A percentile compares a stretch with the other conserved stretches of the same genome.
Conservation (phyloP, 2,113 vertebrate species). For the Phycodurus eques region DNA sequence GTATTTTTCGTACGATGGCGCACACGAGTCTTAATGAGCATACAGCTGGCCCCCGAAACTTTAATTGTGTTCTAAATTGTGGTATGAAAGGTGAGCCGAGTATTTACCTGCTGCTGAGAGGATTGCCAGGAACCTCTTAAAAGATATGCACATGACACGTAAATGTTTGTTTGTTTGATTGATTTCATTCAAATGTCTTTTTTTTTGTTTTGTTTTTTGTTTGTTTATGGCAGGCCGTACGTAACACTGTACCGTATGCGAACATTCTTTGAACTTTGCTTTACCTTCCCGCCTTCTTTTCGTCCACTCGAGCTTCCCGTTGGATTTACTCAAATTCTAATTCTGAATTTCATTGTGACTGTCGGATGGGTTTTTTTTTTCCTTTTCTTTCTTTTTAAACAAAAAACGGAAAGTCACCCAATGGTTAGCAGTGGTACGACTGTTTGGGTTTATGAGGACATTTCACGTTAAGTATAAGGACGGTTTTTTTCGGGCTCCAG, state of each 20-base stretch:
- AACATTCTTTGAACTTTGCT: neutral
- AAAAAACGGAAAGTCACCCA: neutral
- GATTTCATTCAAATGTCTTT: neutral
- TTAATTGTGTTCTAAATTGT: conserved; percentile 6
- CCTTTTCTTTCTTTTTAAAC: neutral
- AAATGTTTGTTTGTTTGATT: neutral
- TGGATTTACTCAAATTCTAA: neutral
- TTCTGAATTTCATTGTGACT: neutral
- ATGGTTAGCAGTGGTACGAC: neutral
- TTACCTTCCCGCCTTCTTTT: neutral
- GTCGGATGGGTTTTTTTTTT: neutral
- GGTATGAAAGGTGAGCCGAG: conserved; percentile 8
- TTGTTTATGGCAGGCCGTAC: conserved; percentile 37
- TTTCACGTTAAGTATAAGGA: too few relatives aligned
- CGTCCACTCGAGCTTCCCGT: neutral
- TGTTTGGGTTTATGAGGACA: too few relatives aligned
- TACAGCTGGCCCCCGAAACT: neutral
- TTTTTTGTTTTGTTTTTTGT: too few relatives aligned
- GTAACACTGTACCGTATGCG: conserved; percentile 19
- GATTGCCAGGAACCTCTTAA: conserved; percentile 32
- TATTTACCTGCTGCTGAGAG: neutral
- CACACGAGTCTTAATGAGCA: neutral
- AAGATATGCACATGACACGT: neutral
- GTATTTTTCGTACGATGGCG: neutral
- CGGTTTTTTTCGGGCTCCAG: too few relatives aligned